Conservation (phyloP, 1,140 invertebrate genomes). For the Drosophila repletoides region DNA sequence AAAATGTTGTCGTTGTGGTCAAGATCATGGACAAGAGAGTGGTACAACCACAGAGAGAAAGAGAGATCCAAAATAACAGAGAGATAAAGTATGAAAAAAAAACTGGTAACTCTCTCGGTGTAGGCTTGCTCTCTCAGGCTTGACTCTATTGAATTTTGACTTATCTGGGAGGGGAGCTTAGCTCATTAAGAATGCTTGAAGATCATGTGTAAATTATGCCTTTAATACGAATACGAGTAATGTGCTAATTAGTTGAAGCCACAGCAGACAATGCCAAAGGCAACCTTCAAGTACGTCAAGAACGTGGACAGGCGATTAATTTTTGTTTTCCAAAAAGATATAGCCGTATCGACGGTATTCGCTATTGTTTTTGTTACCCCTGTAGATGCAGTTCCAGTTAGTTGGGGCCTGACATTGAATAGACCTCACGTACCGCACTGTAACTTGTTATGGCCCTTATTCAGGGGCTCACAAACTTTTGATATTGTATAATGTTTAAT, state of each 20-base stretch:
- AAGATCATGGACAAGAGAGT: slow-evolving; percentile 80
- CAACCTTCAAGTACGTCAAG: slow-evolving; percentile 31
- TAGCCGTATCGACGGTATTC: slow-evolving; percentile 7
- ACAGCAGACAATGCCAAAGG: slow-evolving; percentile 20
- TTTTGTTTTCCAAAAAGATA: too few relatives aligned
- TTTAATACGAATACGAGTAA: neutral
- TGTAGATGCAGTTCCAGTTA: slow-evolving; percentile 8
- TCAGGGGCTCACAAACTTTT: neutral
- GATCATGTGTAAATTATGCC: slow-evolving; percentile 3
- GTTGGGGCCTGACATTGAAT: slow-evolving; percentile 37
- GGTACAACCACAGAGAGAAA: neutral
- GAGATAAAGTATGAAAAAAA: neutral
- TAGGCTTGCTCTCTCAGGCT: neutral
- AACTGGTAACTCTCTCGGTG: slow-evolving; percentile 22
- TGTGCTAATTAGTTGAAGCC: slow-evolving; percentile 27
- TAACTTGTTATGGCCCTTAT: slow-evolving; percentile 40
- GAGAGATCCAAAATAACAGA: neutral
- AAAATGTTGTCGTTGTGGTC: slow-evolving; percentile 34
- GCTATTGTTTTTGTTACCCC: slow-evolving; percentile 13
- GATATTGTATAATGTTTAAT: slow-evolving; percentile 57
- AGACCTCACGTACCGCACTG: slow-evolving; percentile 40
- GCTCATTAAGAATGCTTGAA: slow-evolving; percentile 27
- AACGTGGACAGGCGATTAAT: slow-evolving; percentile 46
- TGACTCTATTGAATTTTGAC: slow-evolving; percentile 8
- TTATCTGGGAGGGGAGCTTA: neutral